Evolutionary conservation across 2,888 invertebrate species (phyloP), one percentile per base, ranked within the genome.

Genomic region (Ochropleura plecta): DNA sequence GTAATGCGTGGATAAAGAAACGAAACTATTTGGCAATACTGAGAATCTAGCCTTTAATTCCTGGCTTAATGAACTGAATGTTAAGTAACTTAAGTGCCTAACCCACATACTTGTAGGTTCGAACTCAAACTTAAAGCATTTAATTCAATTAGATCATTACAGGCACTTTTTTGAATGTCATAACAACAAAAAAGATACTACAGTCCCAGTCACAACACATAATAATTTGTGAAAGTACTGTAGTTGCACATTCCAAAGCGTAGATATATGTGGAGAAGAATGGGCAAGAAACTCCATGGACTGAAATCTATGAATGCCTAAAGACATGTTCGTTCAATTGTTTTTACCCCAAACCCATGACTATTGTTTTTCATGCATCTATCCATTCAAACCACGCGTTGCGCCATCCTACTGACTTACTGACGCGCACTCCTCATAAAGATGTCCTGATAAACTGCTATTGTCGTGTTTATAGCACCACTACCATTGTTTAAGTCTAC

Each of bases 391-490:
- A n/a, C 20, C 64, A 59, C 57, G 18, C 57, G 44, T 83, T 85
- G 70, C 83, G 70, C 30, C 76, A 85, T 75, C 44, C 51, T 42
- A 80, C 71, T 59, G 64, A 55, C 71, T 63, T 65, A 82, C 67
- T 80, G 73, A 81, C 78, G 78, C 78, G 69, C 81, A 63, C 76
- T 62, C 73, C 64, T 76, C 82, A 83, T 86, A 79, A 81, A 86
- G 79, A 85, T 86, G 73, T 76, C 77, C 68, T 65, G 85, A 86
- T 86, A 86, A 85, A 83, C 68, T 72, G 63, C 85, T 55, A 84
- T 84, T 86, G 82, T 84, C 70, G 68, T 76, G 73, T 82, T 81
- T 78, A 77, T 78, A 75, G 64, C 59, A 79, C 51, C 64, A 49
- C 70, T 18, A 46, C 78, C 63, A 86, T 86, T 86, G 86, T 86